Evolutionary conservation across 2,113 vertebrate genomes (phyloP).

Genomic region (Antechinus stuartii): DNA sequence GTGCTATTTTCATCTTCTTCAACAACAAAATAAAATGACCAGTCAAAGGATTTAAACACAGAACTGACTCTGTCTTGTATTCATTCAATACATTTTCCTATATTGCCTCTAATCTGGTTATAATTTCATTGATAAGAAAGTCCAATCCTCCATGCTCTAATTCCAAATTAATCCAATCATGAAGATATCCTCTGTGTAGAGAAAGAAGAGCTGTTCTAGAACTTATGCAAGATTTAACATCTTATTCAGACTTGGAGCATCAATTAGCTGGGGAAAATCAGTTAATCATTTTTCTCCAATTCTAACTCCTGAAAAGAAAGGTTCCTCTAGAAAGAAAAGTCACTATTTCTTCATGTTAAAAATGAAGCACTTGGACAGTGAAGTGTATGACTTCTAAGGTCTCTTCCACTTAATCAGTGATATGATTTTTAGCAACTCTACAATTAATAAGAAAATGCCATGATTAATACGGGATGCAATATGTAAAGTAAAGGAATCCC

Average conservation of each 20-base stretch:
- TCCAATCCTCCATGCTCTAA: not conserved
- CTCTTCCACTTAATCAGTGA: not conserved
- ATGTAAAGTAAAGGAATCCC: not conserved
- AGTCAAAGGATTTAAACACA: not conserved
- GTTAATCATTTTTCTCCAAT: slow-evolving; percentile 47
- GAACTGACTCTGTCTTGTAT: not conserved
- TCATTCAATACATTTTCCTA: not conserved
- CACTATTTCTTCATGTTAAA: not conserved
- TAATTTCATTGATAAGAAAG: not conserved
- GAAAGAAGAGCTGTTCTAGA: slow-evolving; percentile 5
- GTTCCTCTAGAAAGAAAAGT: not conserved
- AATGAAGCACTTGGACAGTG: not conserved
- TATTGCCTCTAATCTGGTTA: not conserved
- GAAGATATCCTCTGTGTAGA: not conserved
- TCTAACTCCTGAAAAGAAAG: slow-evolving; percentile 57
- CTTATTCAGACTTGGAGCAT: slow-evolving; percentile 21
- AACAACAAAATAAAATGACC: no score
- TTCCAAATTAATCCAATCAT: slow-evolving; percentile 13
- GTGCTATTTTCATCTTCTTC: no score
- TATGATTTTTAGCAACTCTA: not conserved
- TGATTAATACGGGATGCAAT: not conserved
- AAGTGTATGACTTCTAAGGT: not conserved
- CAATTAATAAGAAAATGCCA: not conserved
- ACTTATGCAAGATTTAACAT: not conserved
- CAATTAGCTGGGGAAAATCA: not conserved